Evolutionary conservation across 2,113 vertebrate species (phyloP).

Genomic region (Enhydra lutris): DNA sequence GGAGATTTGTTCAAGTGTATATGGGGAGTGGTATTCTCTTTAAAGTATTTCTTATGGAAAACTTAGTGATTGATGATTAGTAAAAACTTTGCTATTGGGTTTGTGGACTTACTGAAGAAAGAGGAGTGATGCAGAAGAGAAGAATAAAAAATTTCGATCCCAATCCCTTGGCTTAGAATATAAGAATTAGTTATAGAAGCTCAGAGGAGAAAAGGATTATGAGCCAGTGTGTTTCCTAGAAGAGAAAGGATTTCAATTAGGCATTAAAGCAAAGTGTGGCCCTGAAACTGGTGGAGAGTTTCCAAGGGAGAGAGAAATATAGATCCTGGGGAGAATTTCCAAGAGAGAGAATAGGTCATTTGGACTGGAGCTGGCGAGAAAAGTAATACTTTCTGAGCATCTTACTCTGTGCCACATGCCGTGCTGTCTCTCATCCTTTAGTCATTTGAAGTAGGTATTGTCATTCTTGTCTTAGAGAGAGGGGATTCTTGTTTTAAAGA

Average conservation of each 20-base stretch:
- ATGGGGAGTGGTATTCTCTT: not conserved
- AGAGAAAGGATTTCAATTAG: not conserved
- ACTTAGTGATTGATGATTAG: not conserved
- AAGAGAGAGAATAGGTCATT: not conserved
- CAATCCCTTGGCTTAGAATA: not conserved
- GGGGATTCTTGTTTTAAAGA: slow-evolving; percentile 5
- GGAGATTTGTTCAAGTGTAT: not conserved
- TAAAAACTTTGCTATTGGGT: slow-evolving; percentile 12
- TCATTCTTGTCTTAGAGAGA: slow-evolving; percentile 22
- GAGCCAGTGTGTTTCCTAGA: not conserved
- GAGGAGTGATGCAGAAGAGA: not conserved
- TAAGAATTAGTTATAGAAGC: slow-evolving; percentile 9
- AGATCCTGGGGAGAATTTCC: not conserved
- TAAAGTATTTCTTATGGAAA: not conserved
- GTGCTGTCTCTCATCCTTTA: not conserved
- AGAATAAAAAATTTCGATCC: not conserved
- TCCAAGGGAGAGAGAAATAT: not conserved
- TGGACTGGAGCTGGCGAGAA: not conserved
- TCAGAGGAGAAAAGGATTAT: slow-evolving; percentile 18
- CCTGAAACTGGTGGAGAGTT: not conserved
- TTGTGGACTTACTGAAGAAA: not conserved
- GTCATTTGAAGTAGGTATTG: not conserved
- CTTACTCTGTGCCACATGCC: not conserved
- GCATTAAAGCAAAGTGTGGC: not conserved
- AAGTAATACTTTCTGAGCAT: not conserved